phyloP scores from a whole-genome alignment of 2,797 vertebrate genomes.

The Sebastes diaconus region DNA sequence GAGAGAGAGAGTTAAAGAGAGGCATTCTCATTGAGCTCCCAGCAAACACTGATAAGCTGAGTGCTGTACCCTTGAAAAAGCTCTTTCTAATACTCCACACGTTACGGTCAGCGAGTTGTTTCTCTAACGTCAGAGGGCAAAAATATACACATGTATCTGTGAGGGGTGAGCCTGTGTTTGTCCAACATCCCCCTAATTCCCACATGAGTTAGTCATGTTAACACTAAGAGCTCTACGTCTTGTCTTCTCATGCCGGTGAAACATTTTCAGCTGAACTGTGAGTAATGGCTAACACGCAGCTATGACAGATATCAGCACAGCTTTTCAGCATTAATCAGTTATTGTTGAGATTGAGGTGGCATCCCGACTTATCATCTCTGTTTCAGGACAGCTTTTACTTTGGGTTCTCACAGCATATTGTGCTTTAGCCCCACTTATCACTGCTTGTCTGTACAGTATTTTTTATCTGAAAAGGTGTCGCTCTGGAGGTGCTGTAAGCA shows the following conservation, averaged over 20 bases:
- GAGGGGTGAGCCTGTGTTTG: neutral
- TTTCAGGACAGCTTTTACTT: neutral
- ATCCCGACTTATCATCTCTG: neutral
- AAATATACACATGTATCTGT: slow-evolving; percentile 34
- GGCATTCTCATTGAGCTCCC: slow-evolving; percentile 27
- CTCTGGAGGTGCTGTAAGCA: neutral
- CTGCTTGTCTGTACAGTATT: neutral
- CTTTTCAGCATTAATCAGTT: slow-evolving; percentile 26
- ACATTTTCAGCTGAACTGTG: slow-evolving; percentile 56
- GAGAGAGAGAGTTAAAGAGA: slow-evolving; percentile 13
- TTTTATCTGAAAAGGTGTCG: neutral
- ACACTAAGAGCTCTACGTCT: slow-evolving; percentile 10
- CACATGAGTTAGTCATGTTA: slow-evolving; percentile 59
- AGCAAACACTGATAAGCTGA: slow-evolving; percentile 57
- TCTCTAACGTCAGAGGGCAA: slow-evolving; percentile 22
- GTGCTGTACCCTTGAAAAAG: slow-evolving; percentile 42
- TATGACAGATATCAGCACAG: slow-evolving; percentile 16
- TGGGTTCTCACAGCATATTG: neutral
- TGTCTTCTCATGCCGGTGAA: slow-evolving; percentile 40
- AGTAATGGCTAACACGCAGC: slow-evolving; percentile 33
- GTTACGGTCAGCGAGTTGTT: slow-evolving; percentile 12
- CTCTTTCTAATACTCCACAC: slow-evolving; percentile 1
- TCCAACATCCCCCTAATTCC: slow-evolving; percentile 37
- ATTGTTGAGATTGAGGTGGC: slow-evolving; percentile 17
- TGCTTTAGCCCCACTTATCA: neutral